Evolutionary conservation across 2,113 vertebrate species (phyloP).

Genomic region (Thamnophis sirtalis): DNA sequence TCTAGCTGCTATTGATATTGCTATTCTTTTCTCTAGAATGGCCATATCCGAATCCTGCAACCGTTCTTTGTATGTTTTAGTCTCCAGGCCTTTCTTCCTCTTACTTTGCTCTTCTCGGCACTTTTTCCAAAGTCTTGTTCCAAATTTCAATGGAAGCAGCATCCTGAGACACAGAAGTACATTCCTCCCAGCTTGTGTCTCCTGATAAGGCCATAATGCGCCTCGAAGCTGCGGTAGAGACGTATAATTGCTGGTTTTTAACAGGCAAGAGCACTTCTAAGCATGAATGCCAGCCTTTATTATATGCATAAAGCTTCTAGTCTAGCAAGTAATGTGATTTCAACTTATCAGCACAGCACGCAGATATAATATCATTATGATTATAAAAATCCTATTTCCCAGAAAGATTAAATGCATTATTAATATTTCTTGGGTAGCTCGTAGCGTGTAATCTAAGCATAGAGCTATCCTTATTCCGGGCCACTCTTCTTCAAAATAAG

Average conservation of each 20-base stretch:
- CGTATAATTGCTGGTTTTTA: background rate
- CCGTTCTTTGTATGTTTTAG: background rate
- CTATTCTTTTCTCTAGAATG: too few species aligned
- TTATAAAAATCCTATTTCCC: constrained; percentile 3
- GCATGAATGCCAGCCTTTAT: constrained; percentile 4
- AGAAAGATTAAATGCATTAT: constrained; percentile 20
- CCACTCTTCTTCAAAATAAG: background rate
- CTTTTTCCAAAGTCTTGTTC: background rate
- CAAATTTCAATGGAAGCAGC: background rate
- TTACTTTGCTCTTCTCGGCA: background rate
- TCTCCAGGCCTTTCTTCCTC: background rate
- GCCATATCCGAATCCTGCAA: too few species aligned
- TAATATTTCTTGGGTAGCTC: background rate
- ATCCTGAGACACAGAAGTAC: background rate
- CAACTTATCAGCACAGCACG: background rate
- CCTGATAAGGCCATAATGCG: background rate
- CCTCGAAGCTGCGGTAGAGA: background rate
- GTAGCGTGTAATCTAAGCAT: background rate
- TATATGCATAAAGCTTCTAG: background rate
- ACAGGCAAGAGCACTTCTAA: background rate
- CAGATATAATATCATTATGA: background rate
- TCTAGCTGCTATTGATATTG: too few species aligned
- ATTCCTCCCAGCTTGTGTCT: background rate
- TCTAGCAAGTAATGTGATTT: background rate
- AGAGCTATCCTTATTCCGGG: background rate